Percentiles rank a stretch among this genome's conserved stretches.
Evolutionary conservation across 2,113 vertebrate genomes (phyloP).

Genomic region (Climacteris rufus): DNA sequence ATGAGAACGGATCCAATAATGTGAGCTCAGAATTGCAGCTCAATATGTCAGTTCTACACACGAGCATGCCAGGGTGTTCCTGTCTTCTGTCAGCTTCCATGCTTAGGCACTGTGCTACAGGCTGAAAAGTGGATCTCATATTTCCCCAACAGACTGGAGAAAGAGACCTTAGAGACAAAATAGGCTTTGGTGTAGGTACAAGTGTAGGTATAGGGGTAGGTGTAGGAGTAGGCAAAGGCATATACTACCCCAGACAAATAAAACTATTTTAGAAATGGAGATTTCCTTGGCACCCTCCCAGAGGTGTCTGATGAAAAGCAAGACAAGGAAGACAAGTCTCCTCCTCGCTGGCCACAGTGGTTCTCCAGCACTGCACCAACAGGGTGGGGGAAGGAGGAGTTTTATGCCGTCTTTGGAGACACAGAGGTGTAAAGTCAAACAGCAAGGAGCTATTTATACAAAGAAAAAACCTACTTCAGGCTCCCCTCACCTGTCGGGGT

Average conservation of each 20-base stretch:
- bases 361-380: background rate
- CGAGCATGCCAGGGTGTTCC: background rate
- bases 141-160: background rate
- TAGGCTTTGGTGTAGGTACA: background rate
- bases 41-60: background rate
- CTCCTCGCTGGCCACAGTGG: background rate
- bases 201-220: background rate
- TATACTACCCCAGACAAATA: background rate
- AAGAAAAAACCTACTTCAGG: rapidly evolving
- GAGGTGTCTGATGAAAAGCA: background rate
- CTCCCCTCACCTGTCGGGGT: background rate
- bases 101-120: too few relatives aligned
- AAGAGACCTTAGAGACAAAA: background rate
- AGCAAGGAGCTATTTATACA: background rate
- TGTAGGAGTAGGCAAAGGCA: too few relatives aligned
- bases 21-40: background rate
- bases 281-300: background rate
- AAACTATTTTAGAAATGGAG: background rate
- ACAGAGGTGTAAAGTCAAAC: background rate
- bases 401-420: background rate
- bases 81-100: background rate
- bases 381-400: background rate
- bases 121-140: background rate
- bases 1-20: background rate
- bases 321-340: background rate